Evolutionary conservation across 2,888 invertebrate species (phyloP).

Genomic region (Proisotoma minuta): DNA sequence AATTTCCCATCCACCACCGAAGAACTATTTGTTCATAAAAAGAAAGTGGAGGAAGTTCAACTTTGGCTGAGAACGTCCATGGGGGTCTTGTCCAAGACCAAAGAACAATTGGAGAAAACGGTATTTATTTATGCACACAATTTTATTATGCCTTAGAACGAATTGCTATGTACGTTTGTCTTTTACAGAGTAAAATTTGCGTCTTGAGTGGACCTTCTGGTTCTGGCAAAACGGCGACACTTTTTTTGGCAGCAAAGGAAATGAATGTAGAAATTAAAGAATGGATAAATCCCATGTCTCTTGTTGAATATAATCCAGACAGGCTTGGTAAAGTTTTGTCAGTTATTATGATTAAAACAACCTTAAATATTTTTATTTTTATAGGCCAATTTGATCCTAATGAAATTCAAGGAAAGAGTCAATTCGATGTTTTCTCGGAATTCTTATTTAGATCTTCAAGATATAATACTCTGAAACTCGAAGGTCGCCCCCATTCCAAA

Average conservation of each 20-base stretch:
- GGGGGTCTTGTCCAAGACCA: slow-evolving; percentile 43
- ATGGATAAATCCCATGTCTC: slow-evolving; percentile 70
- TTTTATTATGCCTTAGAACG: too few relatives aligned
- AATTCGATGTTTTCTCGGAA: slow-evolving; percentile 66
- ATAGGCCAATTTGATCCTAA: slow-evolving; percentile 14
- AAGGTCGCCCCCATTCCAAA: slow-evolving; percentile 45
- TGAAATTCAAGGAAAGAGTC: slow-evolving; percentile 51
- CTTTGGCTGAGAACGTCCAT: slow-evolving; percentile 58
- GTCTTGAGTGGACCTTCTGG: slow-evolving; percentile 79
- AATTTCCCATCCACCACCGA: slow-evolving; percentile 59
- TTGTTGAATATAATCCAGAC: slow-evolving; percentile 17
- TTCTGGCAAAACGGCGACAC: slow-evolving; percentile 72
- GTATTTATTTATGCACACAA: too few relatives aligned
- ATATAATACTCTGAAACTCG: slow-evolving; percentile 53
- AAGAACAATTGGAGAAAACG: background rate
- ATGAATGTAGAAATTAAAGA: slow-evolving; percentile 62
- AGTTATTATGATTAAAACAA: background rate
- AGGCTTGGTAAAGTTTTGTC: slow-evolving; percentile 15
- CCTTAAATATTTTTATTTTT: background rate
- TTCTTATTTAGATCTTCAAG: slow-evolving; percentile 74
- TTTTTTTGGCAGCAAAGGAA: slow-evolving; percentile 63
- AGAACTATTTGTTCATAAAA: slow-evolving; percentile 69
- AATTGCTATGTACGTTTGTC: background rate
- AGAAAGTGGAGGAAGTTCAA: slow-evolving; percentile 69
- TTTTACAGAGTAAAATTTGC: slow-evolving; percentile 55